Conservation (phyloP, 2,888 invertebrate species). For the Drosophila dives region DNA sequence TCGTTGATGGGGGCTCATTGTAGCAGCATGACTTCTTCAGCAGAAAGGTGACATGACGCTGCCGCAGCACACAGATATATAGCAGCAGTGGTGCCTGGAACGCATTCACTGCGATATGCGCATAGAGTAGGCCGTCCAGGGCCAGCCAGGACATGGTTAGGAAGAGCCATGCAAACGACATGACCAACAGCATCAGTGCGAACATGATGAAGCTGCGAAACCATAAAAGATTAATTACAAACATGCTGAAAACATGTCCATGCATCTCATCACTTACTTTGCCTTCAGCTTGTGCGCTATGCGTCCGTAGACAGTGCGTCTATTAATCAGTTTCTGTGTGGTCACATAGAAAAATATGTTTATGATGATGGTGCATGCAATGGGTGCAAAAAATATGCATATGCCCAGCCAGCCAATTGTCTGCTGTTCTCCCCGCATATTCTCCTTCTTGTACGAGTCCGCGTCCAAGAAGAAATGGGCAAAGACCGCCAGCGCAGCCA, state of each 20-base stretch:
- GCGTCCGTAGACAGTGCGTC: constrained; percentile 93
- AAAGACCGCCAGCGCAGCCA: constrained; percentile 91
- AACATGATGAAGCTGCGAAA: constrained; percentile 92
- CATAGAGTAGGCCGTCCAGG: constrained; percentile 90
- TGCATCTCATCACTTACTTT: constrained; percentile 86
- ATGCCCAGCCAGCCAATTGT: constrained; percentile 93
- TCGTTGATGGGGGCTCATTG: constrained; percentile 89
- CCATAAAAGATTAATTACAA: constrained; percentile 8
- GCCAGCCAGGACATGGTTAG: constrained; percentile 91
- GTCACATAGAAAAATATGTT: constrained; percentile 93
- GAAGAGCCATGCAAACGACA: constrained; percentile 92
- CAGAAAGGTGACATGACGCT: constrained; percentile 92
- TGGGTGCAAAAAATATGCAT: constrained; percentile 92
- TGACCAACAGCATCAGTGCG: constrained; percentile 89
- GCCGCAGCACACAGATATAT: constrained; percentile 91
- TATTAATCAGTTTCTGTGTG: constrained; percentile 91
- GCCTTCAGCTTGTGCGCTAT: constrained; percentile 95
- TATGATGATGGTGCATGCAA: constrained; percentile 91
- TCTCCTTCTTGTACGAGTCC: constrained; percentile 86
- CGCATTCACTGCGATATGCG: constrained; percentile 91
- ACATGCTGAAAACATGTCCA: background rate
- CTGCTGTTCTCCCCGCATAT: constrained; percentile 88
- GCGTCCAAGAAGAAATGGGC: constrained; percentile 92
- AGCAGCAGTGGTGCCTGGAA: constrained; percentile 90
- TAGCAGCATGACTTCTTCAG: constrained; percentile 92